Evolutionary conservation across 2,113 vertebrate species (phyloP), one percentile per base, ranked within the genome.

Genomic region (Odobenus rosmarus): DNA sequence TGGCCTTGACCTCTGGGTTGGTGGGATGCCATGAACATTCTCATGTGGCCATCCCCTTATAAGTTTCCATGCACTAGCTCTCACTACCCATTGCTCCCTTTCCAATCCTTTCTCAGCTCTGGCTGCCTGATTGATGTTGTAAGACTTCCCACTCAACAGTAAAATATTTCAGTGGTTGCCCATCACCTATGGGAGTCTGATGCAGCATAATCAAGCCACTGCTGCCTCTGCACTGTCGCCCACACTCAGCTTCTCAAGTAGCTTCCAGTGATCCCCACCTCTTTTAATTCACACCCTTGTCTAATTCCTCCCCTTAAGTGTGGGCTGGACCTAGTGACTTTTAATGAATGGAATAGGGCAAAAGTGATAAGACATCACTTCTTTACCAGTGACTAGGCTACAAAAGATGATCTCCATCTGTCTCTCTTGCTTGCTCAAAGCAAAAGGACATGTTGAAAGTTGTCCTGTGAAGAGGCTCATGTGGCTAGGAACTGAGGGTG

Each of bases 381-480:
- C 49, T 80, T 61, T 23, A 18, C 39, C 51, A 79, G 74, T 77
- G 39, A 77, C 23, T 14, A 55, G 31, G 42, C 4, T 90, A 18
- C 10, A 49, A 36, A 91, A 82, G 19, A 23, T 33, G 4, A 15
- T 33, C 28, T 81, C 31, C 76, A 21, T 26, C 13, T 39, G 28
- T 39, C n/a, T 53, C n/a, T 55, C 57, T 85, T 2, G 0, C 42
- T 94, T 67, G 62, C 83, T 84, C n/a, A 19, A 79, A 95, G 77
- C 84, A 81, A 76, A 62, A 11, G 59, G 91, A 79, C 62, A 87
- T 18, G 62, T 31, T 84, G 82, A 93, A 61, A 94, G 86, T 21
- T 24, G 5, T 26, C 85, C 72, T 46, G 7, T 4, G 46, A 83
- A 76, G 57, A 81, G 77, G 36, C 4, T 55, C 36, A 16, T 31